These are phyloP conservation scores for Podocnemis expansa DNA, from an alignment of 2,113 vertebrate species.

Conservation along the genomic window DNA sequence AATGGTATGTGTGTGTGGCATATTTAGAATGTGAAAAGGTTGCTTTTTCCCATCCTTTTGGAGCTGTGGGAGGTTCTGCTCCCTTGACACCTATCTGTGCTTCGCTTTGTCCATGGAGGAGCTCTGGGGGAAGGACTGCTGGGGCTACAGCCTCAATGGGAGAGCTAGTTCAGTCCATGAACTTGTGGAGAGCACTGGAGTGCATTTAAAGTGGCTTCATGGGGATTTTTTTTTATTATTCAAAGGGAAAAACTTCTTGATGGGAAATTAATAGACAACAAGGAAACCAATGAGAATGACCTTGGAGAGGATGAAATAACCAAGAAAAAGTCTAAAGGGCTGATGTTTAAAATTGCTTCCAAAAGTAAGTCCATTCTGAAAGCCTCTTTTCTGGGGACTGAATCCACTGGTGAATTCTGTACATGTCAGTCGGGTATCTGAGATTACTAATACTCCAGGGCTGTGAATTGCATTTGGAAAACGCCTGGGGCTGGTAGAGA, in stretches of 20 bases:
- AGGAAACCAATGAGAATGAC: slow-evolving; percentile 80
- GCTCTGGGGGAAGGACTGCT: background rate
- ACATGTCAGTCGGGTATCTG: accelerated
- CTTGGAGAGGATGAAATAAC: slow-evolving; percentile 50
- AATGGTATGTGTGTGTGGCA: background rate
- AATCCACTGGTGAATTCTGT: background rate
- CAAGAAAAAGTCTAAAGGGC: slow-evolving; percentile 62
- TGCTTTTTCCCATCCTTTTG: background rate
- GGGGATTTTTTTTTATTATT: background rate
- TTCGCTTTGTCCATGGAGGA: background rate
- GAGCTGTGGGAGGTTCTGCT: background rate
- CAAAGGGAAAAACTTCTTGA: slow-evolving; percentile 79
- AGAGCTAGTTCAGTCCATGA: background rate
- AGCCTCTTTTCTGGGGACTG: background rate
- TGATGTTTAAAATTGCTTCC: slow-evolving; percentile 91
- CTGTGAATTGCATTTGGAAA: accelerated
- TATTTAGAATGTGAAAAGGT: background rate
- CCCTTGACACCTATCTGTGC: background rate
- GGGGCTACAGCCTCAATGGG: background rate
- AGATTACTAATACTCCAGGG: background rate
- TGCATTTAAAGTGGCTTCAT: background rate
- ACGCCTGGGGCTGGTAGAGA: background rate
- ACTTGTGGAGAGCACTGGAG: background rate
- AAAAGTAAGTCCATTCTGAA: slow-evolving; percentile 81
- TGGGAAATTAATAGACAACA: slow-evolving; percentile 80